Evolutionary conservation across 1,140 invertebrate species (phyloP).

Genomic region (Orussus abietinus): DNA sequence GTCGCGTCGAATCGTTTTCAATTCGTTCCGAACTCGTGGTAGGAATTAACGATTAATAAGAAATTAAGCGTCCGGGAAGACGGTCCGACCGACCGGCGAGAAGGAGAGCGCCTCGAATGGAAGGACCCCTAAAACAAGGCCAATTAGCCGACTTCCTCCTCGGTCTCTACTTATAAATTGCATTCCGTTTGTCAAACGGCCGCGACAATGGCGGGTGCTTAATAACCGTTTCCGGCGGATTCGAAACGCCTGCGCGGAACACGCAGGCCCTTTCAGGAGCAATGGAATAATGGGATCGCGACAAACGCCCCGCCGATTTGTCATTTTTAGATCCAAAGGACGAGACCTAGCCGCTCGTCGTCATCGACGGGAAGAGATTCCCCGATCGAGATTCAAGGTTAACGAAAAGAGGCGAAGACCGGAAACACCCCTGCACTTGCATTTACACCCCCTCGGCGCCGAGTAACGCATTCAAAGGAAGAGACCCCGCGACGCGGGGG

Average conservation of each 20-base stretch:
- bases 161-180: slow-evolving; percentile 35
- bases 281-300: neutral
- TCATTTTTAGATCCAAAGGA: too few relatives aligned
- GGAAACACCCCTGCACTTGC: neutral
- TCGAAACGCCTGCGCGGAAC: slow-evolving; percentile 23
- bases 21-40: too few relatives aligned
- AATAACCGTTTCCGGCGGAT: slow-evolving; percentile 38
- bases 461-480: slow-evolving; percentile 14
- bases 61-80: slow-evolving; percentile 5
- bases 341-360: too few relatives aligned
- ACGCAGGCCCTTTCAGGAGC: neutral
- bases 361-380: too few relatives aligned
- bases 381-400: too few relatives aligned
- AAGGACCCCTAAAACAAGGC: slow-evolving; percentile 2
- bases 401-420: too few relatives aligned
- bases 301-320: neutral
- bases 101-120: too few relatives aligned
- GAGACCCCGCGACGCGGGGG: slow-evolving; percentile 4
- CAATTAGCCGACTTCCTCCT: slow-evolving; percentile 36
- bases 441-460: slow-evolving; percentile 14
- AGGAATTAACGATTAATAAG: too few relatives aligned
- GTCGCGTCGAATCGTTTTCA: too few relatives aligned
- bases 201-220: slow-evolving; percentile 25
- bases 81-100: too few relatives aligned
- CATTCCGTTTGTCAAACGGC: slow-evolving; percentile 27